Percentiles rank a stretch among this genome's conserved stretches.
These are phyloP conservation scores for Watsonalla cultraria DNA, from an alignment of 2,888 invertebrate species.

Conservation along the genomic window DNA sequence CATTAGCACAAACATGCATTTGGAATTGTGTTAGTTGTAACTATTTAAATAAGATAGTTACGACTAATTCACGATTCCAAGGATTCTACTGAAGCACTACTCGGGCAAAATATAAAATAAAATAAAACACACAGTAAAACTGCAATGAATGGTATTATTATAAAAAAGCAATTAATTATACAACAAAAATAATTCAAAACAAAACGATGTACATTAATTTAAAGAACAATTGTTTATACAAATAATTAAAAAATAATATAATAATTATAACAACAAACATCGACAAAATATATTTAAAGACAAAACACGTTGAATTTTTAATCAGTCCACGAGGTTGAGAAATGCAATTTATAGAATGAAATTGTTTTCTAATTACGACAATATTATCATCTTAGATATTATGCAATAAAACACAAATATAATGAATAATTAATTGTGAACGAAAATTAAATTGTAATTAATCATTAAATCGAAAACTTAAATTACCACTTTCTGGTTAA, in stretches of 20 bases:
- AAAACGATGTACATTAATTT: slow-evolving; percentile 88
- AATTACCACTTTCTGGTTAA: slow-evolving; percentile 53
- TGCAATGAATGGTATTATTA: slow-evolving; percentile 86
- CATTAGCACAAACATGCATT: slow-evolving; percentile 65
- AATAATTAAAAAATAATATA: slow-evolving; percentile 82
- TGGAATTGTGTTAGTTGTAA: slow-evolving; percentile 29
- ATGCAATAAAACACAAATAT: slow-evolving; percentile 62
- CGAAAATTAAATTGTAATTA: slow-evolving; percentile 34
- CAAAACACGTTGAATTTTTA: slow-evolving; percentile 74
- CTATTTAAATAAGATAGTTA: slow-evolving; percentile 48
- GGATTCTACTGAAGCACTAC: slow-evolving; percentile 55
- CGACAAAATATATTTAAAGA: slow-evolving; percentile 79
- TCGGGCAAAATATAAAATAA: slow-evolving; percentile 58
- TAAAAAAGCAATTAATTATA: slow-evolving; percentile 86
- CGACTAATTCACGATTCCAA: slow-evolving; percentile 32
- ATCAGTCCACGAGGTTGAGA: slow-evolving; percentile 75
- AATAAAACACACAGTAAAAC: slow-evolving; percentile 83
- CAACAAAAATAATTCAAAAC: slow-evolving; percentile 87
- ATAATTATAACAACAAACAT: slow-evolving; percentile 81
- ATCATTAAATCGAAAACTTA: slow-evolving; percentile 52
- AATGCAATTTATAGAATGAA: slow-evolving; percentile 77
- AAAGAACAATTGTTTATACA: slow-evolving; percentile 86
- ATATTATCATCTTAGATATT: slow-evolving; percentile 64
- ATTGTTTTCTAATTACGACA: slow-evolving; percentile 46
- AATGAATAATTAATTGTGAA: slow-evolving; percentile 19